phyloP scores from a whole-genome alignment of 2,797 vertebrate genomes.

The Sparus aurata region DNA sequence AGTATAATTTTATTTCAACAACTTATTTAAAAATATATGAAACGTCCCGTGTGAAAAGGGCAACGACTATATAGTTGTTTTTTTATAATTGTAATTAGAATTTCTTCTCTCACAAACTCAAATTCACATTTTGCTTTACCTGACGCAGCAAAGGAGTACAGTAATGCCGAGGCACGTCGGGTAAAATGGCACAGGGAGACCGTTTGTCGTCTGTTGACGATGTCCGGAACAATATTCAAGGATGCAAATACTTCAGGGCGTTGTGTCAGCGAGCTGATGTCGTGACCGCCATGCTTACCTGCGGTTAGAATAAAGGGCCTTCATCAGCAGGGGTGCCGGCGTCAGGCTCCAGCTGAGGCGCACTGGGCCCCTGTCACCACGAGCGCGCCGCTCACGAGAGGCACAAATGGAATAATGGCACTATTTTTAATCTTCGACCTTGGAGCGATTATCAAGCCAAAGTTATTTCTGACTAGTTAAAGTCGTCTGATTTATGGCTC shows the following conservation, averaged over 20 bases:
- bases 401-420: background rate
- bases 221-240: background rate
- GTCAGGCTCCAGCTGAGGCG: background rate
- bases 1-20: background rate
- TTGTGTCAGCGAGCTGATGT: background rate
- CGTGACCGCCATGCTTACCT: background rate
- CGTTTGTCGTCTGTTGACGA: too few relatives aligned
- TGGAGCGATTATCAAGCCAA: background rate
- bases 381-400: background rate
- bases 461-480: background rate
- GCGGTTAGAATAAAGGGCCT: background rate
- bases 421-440: background rate
- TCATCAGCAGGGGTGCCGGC: too few relatives aligned
- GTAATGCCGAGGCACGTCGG: background rate
- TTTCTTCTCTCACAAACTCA: background rate
- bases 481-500: background rate
- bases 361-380: background rate
- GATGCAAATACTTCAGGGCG: background rate
- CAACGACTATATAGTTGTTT: background rate
- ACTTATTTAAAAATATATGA: background rate
- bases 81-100: background rate
- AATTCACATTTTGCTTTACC: background rate
- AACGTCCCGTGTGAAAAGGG: too few relatives aligned
- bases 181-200: background rate
- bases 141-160: background rate